Evolutionary conservation across 1,140 invertebrate genomes (phyloP), one percentile per base, ranked within the genome.

Genomic region (Paraescarpia echinospica): DNA sequence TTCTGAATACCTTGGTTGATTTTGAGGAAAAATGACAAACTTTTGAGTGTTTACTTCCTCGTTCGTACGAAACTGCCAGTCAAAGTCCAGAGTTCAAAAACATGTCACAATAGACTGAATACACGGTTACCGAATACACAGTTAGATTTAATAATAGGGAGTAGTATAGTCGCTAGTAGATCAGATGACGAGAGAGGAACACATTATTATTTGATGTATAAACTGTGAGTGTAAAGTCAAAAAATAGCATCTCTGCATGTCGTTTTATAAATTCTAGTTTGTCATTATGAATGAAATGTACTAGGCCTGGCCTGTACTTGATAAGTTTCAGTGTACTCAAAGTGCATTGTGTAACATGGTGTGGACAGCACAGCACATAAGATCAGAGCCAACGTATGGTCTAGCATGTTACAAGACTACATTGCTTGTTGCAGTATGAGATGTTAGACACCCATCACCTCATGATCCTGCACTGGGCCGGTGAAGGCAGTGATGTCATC

Each of bases 381-480:
- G 9, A 41, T 91, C 5, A 18, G 22, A 77, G 59, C 22, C 12
- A 22, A 77, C 14, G 22, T 77, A 18, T 4, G 8, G 9, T 77
- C 4, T 77, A 27, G 59, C 59, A 6, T 77, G 22, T 77, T 92
- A 89, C 14, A 41, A 4, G 35, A 90, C 35, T 90, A 0, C 14
- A 93, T 90, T 92, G 93, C 93, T 93, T 94, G 93, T 95, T 95
- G n/a, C 94, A 97, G 96, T 95, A 95, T 91, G 91, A 93, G 88
- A 96, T 98, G 18, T 98, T 98, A 96, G 98, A 98, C 95, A 97
- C 97, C 92, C 98, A 98, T 95, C 98, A 98, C 94, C 98, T 98
- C 95, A 95, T 99, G 94, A 98, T 98, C 97, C 98, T 98, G 1
- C 97, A 98, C 96, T 98, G 98, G 98, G 98, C 98, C 41, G 98